phyloP scores from a whole-genome alignment of 2,113 vertebrate genomes.

The Hydrochoerus hydrochaeris region DNA sequence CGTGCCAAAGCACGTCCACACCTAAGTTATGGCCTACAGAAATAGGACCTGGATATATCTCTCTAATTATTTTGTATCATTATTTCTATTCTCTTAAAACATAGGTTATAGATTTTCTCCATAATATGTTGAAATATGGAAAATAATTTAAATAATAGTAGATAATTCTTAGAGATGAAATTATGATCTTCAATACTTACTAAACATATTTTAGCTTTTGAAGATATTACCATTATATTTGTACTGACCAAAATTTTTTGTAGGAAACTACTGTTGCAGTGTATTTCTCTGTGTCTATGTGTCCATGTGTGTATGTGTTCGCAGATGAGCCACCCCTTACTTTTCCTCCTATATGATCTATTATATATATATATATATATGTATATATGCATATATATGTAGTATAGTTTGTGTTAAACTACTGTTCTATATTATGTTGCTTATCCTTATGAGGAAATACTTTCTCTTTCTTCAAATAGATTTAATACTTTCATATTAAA shows the following conservation, averaged over 20 bases:
- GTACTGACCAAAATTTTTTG: background rate
- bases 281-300: background rate
- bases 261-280: background rate
- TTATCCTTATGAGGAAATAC: slow-evolving; percentile 6
- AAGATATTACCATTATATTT: background rate
- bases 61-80: background rate
- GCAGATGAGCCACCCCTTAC: background rate
- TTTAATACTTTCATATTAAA: slow-evolving; percentile 45
- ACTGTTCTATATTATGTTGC: background rate
- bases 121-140: background rate
- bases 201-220: slow-evolving; percentile 15
- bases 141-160: background rate
- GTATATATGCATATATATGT: background rate
- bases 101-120: background rate
- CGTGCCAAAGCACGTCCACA: background rate
- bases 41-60: background rate
- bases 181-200: background rate
- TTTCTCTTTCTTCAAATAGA: background rate
- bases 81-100: background rate
- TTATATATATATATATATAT: background rate
- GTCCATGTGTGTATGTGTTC: background rate
- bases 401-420: background rate
- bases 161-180: background rate
- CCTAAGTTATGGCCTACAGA: background rate
- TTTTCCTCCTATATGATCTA: background rate